phyloP scores from a whole-genome alignment of 2,113 vertebrate genomes.

The Oceanodroma tethys region DNA sequence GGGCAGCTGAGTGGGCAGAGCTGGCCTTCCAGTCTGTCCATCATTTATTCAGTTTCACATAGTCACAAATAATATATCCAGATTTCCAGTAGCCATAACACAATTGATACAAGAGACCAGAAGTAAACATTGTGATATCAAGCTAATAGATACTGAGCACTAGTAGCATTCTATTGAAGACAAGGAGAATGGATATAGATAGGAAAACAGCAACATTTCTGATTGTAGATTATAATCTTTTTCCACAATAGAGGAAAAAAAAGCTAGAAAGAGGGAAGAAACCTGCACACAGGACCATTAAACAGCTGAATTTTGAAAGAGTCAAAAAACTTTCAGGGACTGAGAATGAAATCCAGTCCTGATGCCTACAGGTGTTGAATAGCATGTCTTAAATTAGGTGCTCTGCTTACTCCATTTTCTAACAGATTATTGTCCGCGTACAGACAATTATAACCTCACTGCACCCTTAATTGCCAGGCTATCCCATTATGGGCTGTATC shows the following conservation, averaged over 20 bases:
- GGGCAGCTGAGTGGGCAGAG: not conserved
- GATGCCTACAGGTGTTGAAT: not conserved
- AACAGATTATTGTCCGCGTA: not conserved
- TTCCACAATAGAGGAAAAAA: not conserved
- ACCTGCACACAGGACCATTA: not conserved
- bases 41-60: not conserved
- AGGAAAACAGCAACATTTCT: not conserved
- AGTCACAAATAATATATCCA: not conserved
- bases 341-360: not conserved
- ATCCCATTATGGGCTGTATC: not conserved
- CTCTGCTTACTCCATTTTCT: not conserved
- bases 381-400: not conserved
- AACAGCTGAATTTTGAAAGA: not conserved
- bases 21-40: not conserved
- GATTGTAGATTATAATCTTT: not conserved
- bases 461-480: not conserved
- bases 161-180: not conserved
- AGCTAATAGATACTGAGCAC: not conserved
- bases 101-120: not conserved
- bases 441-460: too few species aligned
- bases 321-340: not conserved
- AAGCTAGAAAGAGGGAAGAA: not conserved
- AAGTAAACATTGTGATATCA: not conserved
- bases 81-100: not conserved
- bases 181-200: not conserved